A percentile compares a stretch with the other conserved stretches of the same genome.
phyloP scores from a whole-genome alignment of 1,140 invertebrate species.

The Drosophila ironensis region DNA sequence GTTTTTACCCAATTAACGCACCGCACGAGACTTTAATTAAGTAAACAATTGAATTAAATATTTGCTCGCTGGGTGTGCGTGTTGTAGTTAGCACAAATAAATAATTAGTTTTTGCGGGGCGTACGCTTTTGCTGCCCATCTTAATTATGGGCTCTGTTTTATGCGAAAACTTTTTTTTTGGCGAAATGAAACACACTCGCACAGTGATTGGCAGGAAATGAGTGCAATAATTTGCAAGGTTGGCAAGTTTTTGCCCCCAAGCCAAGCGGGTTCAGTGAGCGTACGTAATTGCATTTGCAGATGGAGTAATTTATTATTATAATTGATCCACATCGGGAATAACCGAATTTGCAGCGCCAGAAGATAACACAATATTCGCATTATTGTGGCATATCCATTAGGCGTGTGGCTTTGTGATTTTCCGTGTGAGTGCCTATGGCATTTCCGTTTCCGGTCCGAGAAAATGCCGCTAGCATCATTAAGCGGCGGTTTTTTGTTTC shows the following conservation, averaged over 20 bases:
- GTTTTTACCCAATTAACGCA: background rate
- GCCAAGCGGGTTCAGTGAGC: background rate
- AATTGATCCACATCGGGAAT: constrained; percentile 48
- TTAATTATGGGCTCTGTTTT: constrained; percentile 3
- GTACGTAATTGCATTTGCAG: constrained; percentile 31
- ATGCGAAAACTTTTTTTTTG: constrained; percentile 15
- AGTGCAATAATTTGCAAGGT: constrained; percentile 34
- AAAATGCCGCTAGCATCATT: constrained; percentile 45
- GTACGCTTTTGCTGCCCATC: background rate
- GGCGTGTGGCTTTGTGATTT: background rate
- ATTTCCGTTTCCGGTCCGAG: constrained; percentile 45
- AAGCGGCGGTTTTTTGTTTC: constrained; percentile 33
- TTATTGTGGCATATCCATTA: background rate
- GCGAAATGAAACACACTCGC: background rate
- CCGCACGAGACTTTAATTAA: constrained; percentile 8
- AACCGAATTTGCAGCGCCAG: background rate
- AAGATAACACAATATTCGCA: no score
- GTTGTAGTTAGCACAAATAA: constrained; percentile 15
- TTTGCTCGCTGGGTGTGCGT: no score
- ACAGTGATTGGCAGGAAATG: constrained; percentile 34
- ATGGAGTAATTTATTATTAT: constrained; percentile 70
- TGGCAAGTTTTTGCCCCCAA: constrained; percentile 1
- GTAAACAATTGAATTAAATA: constrained; percentile 30
- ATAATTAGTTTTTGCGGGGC: constrained; percentile 13
- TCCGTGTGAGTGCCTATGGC: constrained; percentile 13